Evolutionary conservation across 2,888 invertebrate species (phyloP).

Genomic region (Nephrotoma guestfalica): DNA sequence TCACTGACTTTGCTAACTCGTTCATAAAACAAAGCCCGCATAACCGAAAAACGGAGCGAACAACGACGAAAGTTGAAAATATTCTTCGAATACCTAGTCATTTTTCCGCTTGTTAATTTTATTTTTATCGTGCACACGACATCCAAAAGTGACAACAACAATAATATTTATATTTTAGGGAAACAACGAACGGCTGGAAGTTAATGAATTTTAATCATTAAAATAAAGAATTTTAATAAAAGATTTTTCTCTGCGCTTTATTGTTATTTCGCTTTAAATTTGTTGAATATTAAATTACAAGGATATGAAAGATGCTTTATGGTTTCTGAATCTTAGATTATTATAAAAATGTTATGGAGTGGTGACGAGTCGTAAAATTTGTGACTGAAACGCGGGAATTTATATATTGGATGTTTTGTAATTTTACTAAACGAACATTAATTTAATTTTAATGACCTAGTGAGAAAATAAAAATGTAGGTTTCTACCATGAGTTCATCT

Average conservation of each 20-base stretch:
- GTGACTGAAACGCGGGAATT: no score
- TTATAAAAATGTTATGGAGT: not conserved
- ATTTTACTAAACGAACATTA: no score
- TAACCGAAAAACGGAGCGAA: not conserved
- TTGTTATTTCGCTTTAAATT: not conserved
- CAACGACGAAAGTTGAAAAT: not conserved
- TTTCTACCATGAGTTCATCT: no score
- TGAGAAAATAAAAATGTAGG: no score
- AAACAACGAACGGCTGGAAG: not conserved
- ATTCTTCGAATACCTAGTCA: not conserved
- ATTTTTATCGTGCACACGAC: not conserved
- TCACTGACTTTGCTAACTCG: not conserved
- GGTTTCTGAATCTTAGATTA: not conserved
- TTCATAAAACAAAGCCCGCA: not conserved
- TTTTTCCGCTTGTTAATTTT: not conserved
- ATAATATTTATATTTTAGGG: not conserved
- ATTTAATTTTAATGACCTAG: no score
- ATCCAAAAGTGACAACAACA: not conserved
- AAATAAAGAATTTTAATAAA: not conserved
- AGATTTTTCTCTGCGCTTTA: not conserved
- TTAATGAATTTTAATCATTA: not conserved
- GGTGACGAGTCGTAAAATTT: not conserved
- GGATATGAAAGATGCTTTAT: not conserved
- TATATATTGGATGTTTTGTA: no score
- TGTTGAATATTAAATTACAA: not conserved